A percentile compares a stretch with the other conserved stretches of the same genome.
phyloP scores from a whole-genome alignment of 2,888 invertebrate species.

The Hydroisotoma schaefferi region DNA sequence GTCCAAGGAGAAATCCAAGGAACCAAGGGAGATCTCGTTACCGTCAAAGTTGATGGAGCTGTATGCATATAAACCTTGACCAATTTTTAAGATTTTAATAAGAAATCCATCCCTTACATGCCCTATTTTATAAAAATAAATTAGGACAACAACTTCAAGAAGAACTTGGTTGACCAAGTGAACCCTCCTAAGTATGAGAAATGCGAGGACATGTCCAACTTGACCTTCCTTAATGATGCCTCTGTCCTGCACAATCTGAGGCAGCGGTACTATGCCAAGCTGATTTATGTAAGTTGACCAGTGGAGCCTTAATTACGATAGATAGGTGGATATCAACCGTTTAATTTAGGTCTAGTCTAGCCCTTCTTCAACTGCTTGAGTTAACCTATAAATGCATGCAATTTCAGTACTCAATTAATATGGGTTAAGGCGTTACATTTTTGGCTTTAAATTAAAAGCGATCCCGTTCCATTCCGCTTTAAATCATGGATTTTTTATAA shows the following conservation, averaged over 20 bases:
- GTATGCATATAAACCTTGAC: conserved; percentile 57
- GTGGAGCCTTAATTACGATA: too few species aligned
- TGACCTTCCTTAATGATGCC: conserved; percentile 99
- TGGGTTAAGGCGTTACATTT: too few species aligned
- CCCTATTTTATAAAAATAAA: neutral
- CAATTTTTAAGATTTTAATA: conserved; percentile 1
- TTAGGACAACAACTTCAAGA: conserved; percentile 91
- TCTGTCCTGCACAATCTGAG: conserved; percentile 97
- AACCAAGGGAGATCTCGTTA: conserved; percentile 96
- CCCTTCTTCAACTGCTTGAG: neutral
- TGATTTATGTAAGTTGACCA: conserved; percentile 98
- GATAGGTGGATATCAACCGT: too few species aligned
- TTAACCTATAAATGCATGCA: too few species aligned
- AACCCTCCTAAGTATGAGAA: conserved; percentile 99
- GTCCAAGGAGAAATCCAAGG: conserved; percentile 95
- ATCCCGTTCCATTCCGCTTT: too few species aligned
- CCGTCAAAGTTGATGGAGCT: conserved; percentile 89
- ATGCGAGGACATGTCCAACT: conserved; percentile 97
- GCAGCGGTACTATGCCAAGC: conserved; percentile 93
- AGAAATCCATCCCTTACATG: neutral
- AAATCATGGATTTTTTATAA: too few species aligned
- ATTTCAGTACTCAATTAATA: too few species aligned
- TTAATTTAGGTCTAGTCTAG: neutral
- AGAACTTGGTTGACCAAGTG: conserved; percentile 91
- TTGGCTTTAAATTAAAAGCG: too few species aligned